These are phyloP conservation scores for Nemapogon koenigi DNA, from an alignment of 2,888 invertebrate genomes.

Conservation along the genomic window DNA sequence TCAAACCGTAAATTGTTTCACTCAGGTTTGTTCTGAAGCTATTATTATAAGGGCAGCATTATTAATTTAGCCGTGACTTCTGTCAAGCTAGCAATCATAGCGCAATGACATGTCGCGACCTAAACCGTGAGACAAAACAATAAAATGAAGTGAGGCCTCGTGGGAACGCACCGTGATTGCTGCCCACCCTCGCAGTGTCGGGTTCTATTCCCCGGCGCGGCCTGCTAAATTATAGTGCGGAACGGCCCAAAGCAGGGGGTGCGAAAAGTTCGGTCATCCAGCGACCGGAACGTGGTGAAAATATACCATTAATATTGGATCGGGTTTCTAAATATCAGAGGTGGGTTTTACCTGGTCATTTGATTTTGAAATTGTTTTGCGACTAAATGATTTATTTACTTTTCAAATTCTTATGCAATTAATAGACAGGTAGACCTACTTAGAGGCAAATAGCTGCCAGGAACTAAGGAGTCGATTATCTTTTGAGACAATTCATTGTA, in stretches of 20 bases:
- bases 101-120: slow-evolving; percentile 46
- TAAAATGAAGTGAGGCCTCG: slow-evolving; percentile 26
- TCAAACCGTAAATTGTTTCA: neutral
- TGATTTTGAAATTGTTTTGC: too few species aligned
- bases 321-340: too few species aligned
- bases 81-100: slow-evolving; percentile 30
- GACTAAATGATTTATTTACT: too few species aligned
- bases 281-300: slow-evolving; percentile 2
- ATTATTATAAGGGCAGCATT: neutral
- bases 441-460: too few species aligned
- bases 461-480: too few species aligned
- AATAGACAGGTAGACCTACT: too few species aligned
- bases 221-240: slow-evolving; percentile 25
- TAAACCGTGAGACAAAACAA: slow-evolving; percentile 54
- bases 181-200: slow-evolving; percentile 29
- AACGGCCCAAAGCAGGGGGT: slow-evolving; percentile 42
- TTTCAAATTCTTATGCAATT: too few species aligned
- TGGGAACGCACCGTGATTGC: slow-evolving; percentile 51
- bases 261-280: slow-evolving; percentile 34
- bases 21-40: neutral
- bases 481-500: too few species aligned
- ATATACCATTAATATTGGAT: slow-evolving; percentile 7
- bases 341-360: too few species aligned
- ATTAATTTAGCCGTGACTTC: slow-evolving; percentile 5
- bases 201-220: slow-evolving; percentile 38